These are phyloP conservation scores for Pachliopta kotzebuea DNA, from an alignment of 2,888 invertebrate species.

Conservation along the genomic window DNA sequence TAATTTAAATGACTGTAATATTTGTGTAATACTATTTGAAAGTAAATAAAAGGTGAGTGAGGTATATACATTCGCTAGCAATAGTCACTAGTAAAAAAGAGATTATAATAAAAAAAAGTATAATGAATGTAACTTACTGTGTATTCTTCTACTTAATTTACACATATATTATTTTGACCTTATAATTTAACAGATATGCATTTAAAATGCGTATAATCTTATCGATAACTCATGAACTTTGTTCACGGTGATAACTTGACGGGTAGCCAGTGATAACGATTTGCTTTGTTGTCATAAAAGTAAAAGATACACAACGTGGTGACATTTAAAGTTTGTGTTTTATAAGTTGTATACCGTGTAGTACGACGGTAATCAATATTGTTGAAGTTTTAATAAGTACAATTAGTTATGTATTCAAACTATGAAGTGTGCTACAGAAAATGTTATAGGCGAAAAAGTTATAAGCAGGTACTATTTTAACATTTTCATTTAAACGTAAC, in stretches of 20 bases:
- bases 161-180: background rate
- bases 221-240: slow-evolving; percentile 48
- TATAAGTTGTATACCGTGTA: background rate
- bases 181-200: slow-evolving; percentile 6
- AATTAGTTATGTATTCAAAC: slow-evolving; percentile 1
- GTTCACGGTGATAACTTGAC: slow-evolving; percentile 43
- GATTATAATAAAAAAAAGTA: too few species aligned
- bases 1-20: too few species aligned
- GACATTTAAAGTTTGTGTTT: slow-evolving; percentile 11
- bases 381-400: background rate
- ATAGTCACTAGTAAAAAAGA: too few species aligned
- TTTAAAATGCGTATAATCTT: slow-evolving; percentile 34
- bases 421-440: slow-evolving; percentile 3
- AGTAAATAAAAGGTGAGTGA: too few species aligned
- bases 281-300: slow-evolving; percentile 26
- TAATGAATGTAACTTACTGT: too few species aligned
- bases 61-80: too few species aligned
- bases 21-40: too few species aligned
- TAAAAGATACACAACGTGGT: slow-evolving; percentile 14
- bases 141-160: too few species aligned
- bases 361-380: background rate
- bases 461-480: background rate
- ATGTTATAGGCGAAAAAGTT: background rate
- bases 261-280: slow-evolving; percentile 33
- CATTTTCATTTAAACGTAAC: background rate